Evolutionary conservation across 2,797 vertebrate genomes (phyloP).

Genomic region (Picus viridis): DNA sequence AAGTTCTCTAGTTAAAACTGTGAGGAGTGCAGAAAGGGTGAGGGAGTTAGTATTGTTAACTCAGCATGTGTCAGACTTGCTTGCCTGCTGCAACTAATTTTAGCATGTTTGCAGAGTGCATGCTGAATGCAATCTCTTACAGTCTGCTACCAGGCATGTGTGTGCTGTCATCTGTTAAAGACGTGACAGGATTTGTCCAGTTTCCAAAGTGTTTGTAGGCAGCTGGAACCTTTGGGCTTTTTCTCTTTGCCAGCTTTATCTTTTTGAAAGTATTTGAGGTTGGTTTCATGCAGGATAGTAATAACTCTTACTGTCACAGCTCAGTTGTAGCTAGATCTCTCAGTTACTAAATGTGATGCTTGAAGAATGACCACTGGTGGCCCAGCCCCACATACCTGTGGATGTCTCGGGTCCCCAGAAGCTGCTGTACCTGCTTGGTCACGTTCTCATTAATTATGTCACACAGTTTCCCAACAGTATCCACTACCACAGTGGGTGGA

Average conservation of each 20-base stretch:
- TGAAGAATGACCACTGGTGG: background rate
- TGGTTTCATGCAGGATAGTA: background rate
- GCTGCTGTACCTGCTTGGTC: conserved; percentile 73
- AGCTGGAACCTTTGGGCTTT: background rate
- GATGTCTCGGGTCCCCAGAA: conserved; percentile 85
- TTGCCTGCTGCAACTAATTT: background rate
- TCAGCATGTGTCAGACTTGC: background rate
- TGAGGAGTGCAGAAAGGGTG: background rate
- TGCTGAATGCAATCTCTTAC: background rate
- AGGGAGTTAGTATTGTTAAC: background rate
- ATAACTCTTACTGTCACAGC: background rate
- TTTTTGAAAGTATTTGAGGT: background rate
- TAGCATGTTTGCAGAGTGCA: background rate
- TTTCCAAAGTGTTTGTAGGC: background rate
- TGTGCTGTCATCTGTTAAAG: background rate
- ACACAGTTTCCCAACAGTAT: conserved; percentile 82
- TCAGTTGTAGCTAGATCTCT: background rate
- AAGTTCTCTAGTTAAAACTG: background rate
- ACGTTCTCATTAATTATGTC: conserved; percentile 66
- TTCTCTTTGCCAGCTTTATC: background rate
- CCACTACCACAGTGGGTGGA: conserved; percentile 83
- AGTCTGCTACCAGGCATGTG: background rate
- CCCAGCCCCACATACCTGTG: conserved; percentile 80
- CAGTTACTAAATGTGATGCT: background rate
- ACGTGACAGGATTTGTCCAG: background rate